A percentile compares a stretch with the other conserved stretches of the same genome.
phyloP scores from a whole-genome alignment of 2,113 vertebrate genomes.

The Prinia subflava region DNA sequence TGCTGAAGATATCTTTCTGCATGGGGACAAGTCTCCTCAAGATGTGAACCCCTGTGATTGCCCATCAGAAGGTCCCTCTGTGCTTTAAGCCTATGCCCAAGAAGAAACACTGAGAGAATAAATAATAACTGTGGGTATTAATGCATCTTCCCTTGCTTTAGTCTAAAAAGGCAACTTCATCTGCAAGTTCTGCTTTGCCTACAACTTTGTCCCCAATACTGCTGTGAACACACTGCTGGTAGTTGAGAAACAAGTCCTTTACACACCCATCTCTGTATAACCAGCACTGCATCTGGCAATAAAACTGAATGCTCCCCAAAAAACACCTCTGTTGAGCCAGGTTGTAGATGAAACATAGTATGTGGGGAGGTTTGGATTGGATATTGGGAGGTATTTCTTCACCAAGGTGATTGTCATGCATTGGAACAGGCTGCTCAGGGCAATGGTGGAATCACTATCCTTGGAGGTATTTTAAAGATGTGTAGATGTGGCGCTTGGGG shows the following conservation, averaged over 20 bases:
- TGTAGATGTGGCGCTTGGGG: background rate
- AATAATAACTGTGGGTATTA: background rate
- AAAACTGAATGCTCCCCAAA: background rate
- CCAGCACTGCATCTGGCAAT: background rate
- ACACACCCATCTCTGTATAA: fast-evolving
- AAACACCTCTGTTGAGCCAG: fast-evolving
- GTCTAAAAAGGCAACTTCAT: background rate
- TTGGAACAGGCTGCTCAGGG: background rate
- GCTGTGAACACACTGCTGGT: background rate
- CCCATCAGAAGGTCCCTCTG: fast-evolving
- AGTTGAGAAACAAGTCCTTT: background rate
- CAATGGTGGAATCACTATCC: background rate
- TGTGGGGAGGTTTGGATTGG: background rate
- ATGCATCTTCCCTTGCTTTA: background rate
- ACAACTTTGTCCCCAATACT: background rate
- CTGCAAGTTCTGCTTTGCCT: background rate
- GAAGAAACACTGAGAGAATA: background rate
- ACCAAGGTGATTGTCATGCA: background rate
- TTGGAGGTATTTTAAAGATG: background rate
- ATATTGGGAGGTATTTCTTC: background rate
- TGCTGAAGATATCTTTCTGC: background rate
- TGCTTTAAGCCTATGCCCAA: background rate
- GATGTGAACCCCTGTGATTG: background rate
- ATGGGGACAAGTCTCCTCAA: background rate
- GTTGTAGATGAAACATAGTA: fast-evolving